Evolutionary conservation across 2,797 vertebrate genomes (phyloP).

Genomic region (Petrocephalus sullivani): DNA sequence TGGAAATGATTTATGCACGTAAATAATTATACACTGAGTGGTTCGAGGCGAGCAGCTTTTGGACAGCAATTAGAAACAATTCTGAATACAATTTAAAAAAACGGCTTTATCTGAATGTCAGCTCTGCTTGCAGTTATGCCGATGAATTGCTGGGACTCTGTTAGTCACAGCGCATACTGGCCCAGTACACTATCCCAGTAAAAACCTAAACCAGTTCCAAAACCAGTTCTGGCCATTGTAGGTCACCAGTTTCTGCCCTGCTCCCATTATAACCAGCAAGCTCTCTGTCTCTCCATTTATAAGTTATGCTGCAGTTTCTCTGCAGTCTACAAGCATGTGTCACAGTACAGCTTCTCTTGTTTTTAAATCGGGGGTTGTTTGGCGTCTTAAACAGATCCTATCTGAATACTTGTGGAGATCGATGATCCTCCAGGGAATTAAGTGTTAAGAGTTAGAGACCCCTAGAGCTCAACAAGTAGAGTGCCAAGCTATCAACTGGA

Average conservation of each 20-base stretch:
- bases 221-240: not conserved
- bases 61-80: slow-evolving; percentile 10
- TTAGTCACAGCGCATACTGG: not conserved
- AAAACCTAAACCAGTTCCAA: not conserved
- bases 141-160: not conserved
- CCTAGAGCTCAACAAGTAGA: not conserved
- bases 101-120: not conserved
- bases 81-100: not conserved
- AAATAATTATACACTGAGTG: not conserved
- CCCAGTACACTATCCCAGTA: not conserved
- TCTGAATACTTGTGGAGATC: not conserved
- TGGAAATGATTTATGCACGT: slow-evolving; percentile 8
- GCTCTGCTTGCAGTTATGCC: not conserved
- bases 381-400: not conserved
- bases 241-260: not conserved
- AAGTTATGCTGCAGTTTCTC: not conserved
- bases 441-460: not conserved
- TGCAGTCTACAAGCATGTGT: not conserved
- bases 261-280: not conserved
- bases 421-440: not conserved
- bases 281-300: not conserved
- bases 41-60: not conserved
- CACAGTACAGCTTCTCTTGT: not conserved
- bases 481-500: not conserved
- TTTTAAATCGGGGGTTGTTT: not conserved